Evolutionary conservation across 2,888 invertebrate species (phyloP).

Genomic region (Chrysolina oricalcia): DNA sequence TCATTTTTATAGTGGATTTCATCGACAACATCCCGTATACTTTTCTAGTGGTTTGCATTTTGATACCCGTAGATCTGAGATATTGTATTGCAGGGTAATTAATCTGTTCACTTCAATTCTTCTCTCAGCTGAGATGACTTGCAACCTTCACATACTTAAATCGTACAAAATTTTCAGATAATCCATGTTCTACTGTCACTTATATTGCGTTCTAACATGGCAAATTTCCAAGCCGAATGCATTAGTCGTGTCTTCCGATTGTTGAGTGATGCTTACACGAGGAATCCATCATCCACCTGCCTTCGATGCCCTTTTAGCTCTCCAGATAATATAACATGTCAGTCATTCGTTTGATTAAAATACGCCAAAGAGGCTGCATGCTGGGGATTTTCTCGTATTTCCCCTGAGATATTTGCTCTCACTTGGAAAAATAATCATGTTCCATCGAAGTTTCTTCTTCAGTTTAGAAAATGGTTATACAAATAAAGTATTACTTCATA

Average conservation of each 20-base stretch:
- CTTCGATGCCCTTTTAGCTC: slow-evolving; percentile 38
- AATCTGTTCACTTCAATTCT: background rate
- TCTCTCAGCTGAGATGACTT: too few species aligned
- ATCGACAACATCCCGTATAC: too few species aligned
- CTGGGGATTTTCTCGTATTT: slow-evolving; percentile 41
- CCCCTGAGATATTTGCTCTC: slow-evolving; percentile 40
- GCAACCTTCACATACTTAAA: background rate
- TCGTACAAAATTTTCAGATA: background rate
- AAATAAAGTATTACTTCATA: too few species aligned
- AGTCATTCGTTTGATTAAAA: slow-evolving; percentile 55
- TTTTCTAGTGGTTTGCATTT: too few species aligned
- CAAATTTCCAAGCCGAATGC: slow-evolving; percentile 57
- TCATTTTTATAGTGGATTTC: too few species aligned
- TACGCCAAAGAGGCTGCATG: slow-evolving; percentile 27
- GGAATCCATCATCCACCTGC: slow-evolving; percentile 65
- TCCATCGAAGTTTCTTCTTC: slow-evolving; percentile 36
- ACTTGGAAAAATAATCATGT: slow-evolving; percentile 38
- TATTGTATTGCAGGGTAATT: background rate
- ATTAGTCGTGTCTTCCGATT: slow-evolving; percentile 64
- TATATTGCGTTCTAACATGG: slow-evolving; percentile 15
- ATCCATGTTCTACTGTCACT: slow-evolving; percentile 2
- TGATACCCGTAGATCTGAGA: too few species aligned
- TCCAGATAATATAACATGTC: slow-evolving; percentile 57
- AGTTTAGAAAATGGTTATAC: too few species aligned
- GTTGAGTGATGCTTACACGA: slow-evolving; percentile 66